Evolutionary conservation across 2,888 invertebrate genomes (phyloP), one percentile per base, ranked within the genome.

Genomic region (Masnerella sp.): DNA sequence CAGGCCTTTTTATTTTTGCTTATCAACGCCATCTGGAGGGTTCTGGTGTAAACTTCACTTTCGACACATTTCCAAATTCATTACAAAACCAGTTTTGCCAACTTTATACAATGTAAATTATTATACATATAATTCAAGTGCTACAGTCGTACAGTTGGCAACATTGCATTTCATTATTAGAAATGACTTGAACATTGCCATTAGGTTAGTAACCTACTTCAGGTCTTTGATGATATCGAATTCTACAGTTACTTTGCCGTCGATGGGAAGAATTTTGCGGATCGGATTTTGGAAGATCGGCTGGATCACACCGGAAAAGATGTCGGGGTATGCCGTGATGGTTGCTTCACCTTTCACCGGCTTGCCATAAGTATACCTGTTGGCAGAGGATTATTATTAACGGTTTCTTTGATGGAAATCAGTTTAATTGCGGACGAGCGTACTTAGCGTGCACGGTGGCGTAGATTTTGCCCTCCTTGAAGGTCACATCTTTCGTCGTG

Each of bases 281-380:
- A 89, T 85, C 5, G 90, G 90, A 47, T 88, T 87, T 79, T 92
- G 91, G 81, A 92, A 94, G 45, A 95, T 93, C 0, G 95, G 95
- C 84, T 95, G 95, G 40, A 95, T 90, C 0, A 94, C 90, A 0
- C 92, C 91, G 0, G 95, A 94, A 87, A 92, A 94, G 82, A 94
- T 93, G 11, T 93, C 93, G 0, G 96, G 95, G 83, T 94, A 95
- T 0, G 95, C 93, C 2, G 95, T 94, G 52, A 97, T 89, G 0
- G 95, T 94, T 0, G 94, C 92, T 84, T 95, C 94, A 7, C 97
- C 97, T 85, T 92, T 92, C 0, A 97, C 96, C 47, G 95, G 93
- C 80, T 94, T 92, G 0, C 96, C 97, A 83, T 94, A 95, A 59
- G 94, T 94, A 83, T 96, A 95, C 78, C 95, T 95, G 78, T 32